phyloP scores from a whole-genome alignment of 2,888 invertebrate species.

The Cetonia aurata region DNA sequence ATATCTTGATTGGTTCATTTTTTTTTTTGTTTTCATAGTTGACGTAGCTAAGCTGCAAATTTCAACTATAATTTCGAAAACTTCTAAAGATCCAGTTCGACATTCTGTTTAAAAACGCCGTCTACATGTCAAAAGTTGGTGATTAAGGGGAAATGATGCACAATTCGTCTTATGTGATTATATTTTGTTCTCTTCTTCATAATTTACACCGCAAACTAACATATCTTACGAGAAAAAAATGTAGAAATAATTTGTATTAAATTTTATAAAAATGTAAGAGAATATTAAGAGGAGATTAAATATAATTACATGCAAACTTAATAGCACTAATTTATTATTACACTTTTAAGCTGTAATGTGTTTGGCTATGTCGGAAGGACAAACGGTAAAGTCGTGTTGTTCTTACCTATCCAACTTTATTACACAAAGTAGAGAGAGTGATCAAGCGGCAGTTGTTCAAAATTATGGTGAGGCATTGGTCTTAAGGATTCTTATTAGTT shows the following conservation, averaged over 20 bases:
- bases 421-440: conserved; percentile 68
- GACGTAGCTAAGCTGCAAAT: too few species aligned
- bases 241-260: not conserved
- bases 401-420: conserved; percentile 74
- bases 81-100: too few species aligned
- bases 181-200: too few species aligned
- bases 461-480: conserved; percentile 74
- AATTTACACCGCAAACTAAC: too few species aligned
- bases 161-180: too few species aligned
- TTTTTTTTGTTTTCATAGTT: too few species aligned
- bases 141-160: too few species aligned
- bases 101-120: too few species aligned
- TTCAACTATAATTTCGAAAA: too few species aligned
- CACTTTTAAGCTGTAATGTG: conserved; percentile 69
- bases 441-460: conserved; percentile 69
- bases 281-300: not conserved
- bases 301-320: conserved; percentile 1
- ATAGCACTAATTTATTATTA: not conserved
- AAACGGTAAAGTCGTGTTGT: conserved; percentile 72
- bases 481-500: conserved; percentile 70
- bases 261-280: not conserved
- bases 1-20: too few species aligned
- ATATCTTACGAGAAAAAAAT: too few species aligned
- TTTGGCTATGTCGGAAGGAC: conserved; percentile 72
- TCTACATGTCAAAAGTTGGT: too few species aligned